phyloP scores from a whole-genome alignment of 2,888 invertebrate species.

The Myopa tessellatipennis region DNA sequence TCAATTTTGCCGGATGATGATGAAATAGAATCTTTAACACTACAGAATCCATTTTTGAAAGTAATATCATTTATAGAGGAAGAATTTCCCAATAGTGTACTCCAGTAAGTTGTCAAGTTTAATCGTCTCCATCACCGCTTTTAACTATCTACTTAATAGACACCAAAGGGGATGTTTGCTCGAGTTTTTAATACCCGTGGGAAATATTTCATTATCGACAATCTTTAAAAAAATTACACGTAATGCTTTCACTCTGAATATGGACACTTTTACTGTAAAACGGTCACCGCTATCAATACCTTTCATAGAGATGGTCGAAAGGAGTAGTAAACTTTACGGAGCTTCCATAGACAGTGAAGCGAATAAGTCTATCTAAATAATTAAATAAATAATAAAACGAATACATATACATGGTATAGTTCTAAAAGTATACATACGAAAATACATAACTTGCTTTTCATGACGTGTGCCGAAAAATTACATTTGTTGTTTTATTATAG shows the following conservation, averaged over 20 bases:
- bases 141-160: slow-evolving; percentile 33
- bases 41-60: slow-evolving; percentile 50
- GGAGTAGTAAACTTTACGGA: neutral
- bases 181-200: slow-evolving; percentile 45
- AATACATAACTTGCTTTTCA: too few relatives aligned
- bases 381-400: too few relatives aligned
- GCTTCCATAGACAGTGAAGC: too few relatives aligned
- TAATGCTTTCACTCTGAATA: slow-evolving; percentile 52
- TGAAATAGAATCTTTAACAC: neutral
- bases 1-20: neutral
- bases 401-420: too few relatives aligned
- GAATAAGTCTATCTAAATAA: too few relatives aligned
- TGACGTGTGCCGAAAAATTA: too few relatives aligned
- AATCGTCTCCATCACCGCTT: neutral
- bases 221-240: slow-evolving; percentile 49
- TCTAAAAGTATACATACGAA: too few relatives aligned
- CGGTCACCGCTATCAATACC: slow-evolving; percentile 45
- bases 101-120: slow-evolving; percentile 38
- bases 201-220: slow-evolving; percentile 45
- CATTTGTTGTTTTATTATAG: too few relatives aligned
- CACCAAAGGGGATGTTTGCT: slow-evolving; percentile 40
- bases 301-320: slow-evolving; percentile 1
- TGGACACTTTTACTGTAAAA: slow-evolving; percentile 53
- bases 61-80: slow-evolving; percentile 49
- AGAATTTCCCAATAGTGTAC: slow-evolving; percentile 50